Percentiles rank a stretch among this genome's conserved stretches.
Conservation (phyloP, 2,113 vertebrate species). For the Meleagris gallopavo region DNA sequence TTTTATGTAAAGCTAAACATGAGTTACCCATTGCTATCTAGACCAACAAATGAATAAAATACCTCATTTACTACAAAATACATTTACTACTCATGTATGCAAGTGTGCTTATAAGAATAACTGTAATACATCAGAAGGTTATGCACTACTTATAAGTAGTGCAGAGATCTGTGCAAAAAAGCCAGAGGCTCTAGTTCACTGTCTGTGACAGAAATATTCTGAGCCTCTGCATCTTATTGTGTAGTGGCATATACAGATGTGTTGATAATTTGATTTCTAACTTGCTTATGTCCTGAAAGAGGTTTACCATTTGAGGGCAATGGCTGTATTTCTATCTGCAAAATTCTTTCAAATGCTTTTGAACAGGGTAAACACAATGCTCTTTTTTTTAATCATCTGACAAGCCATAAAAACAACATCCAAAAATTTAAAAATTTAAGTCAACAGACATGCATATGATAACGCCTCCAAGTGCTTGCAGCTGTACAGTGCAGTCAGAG, state of each 20-base stretch:
- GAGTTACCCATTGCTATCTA: not conserved
- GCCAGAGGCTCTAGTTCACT: not conserved
- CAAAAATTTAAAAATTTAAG: too few relatives aligned
- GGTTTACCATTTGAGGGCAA: too few relatives aligned
- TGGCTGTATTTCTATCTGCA: too few relatives aligned
- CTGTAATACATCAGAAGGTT: not conserved
- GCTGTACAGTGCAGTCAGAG: too few relatives aligned
- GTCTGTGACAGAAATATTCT: not conserved
- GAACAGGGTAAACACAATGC: too few relatives aligned
- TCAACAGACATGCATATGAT: too few relatives aligned
- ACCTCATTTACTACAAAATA: not conserved
- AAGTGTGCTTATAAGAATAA: not conserved
- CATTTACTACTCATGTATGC: not conserved
- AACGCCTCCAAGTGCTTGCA: too few relatives aligned
- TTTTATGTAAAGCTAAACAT: slow-evolving; percentile 18
- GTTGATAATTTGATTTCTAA: not conserved
- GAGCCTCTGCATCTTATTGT: not conserved
- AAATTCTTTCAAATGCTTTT: too few relatives aligned
- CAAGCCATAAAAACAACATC: too few relatives aligned
- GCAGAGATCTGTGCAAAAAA: not conserved
- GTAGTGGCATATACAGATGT: not conserved
- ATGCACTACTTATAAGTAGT: not conserved
- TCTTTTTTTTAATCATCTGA: too few relatives aligned
- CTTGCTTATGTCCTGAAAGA: too few relatives aligned
- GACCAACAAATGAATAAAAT: slow-evolving; percentile 19